Conservation (phyloP, 2,113 vertebrate genomes). For the Cyprinodon variegatus region DNA sequence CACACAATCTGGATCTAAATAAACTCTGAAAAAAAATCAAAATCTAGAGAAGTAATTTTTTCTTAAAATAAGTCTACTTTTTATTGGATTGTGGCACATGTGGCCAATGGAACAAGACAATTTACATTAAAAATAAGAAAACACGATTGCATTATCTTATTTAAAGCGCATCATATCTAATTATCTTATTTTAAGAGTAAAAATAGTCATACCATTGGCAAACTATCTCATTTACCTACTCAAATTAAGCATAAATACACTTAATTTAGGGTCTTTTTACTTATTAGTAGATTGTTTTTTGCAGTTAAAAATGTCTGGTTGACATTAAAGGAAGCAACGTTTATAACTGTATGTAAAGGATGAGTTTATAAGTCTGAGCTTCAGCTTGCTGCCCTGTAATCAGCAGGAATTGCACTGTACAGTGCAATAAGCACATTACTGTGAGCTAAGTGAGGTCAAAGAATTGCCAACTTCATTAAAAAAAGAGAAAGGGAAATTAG, state of each 20-base stretch:
- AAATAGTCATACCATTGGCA: too few relatives aligned
- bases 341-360: conserved; percentile 8
- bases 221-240: too few relatives aligned
- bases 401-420: conserved; percentile 51
- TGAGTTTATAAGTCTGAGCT: conserved; percentile 26
- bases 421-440: conserved; percentile 51
- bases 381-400: conserved; percentile 29
- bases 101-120: too few relatives aligned
- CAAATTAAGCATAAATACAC: too few relatives aligned
- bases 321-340: conserved; percentile 3
- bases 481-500: conserved; percentile 40
- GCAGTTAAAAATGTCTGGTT: neutral
- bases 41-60: conserved; percentile 10
- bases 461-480: conserved; percentile 56
- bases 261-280: too few relatives aligned
- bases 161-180: too few relatives aligned
- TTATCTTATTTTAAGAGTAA: too few relatives aligned
- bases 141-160: too few relatives aligned
- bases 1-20: neutral
- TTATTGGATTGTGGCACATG: too few relatives aligned
- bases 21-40: neutral
- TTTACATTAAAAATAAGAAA: too few relatives aligned
- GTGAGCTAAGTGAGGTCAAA: conserved; percentile 29
- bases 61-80: too few relatives aligned
- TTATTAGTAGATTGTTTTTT: too few relatives aligned